Conservation (phyloP, 1,140 invertebrate species). For the Mycetomoellerius zeteki region DNA sequence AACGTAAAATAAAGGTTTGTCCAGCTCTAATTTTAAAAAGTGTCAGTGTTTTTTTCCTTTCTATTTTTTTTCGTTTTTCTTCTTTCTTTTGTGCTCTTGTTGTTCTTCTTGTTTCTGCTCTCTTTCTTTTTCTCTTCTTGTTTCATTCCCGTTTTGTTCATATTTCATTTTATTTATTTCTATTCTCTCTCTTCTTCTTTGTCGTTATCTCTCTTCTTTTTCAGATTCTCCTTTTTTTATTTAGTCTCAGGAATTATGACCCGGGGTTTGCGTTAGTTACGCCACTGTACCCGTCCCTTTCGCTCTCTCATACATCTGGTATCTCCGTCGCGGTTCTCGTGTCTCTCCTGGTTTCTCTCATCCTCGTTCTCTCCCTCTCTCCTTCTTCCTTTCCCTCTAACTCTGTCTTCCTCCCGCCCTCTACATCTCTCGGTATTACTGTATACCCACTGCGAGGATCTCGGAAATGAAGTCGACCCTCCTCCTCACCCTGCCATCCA, state of each 20-base stretch:
- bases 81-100: background rate
- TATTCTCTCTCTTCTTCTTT: background rate
- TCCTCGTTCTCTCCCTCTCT: conserved; percentile 20
- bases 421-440: conserved; percentile 47
- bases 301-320: conserved; percentile 46
- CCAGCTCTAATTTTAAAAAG: background rate
- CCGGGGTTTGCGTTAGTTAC: conserved; percentile 44
- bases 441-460: conserved; percentile 61
- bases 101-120: background rate
- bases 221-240: conserved; percentile 2
- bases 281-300: conserved; percentile 46
- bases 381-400: background rate
- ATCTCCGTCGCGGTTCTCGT: conserved; percentile 42
- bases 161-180: background rate
- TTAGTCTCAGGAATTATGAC: conserved; percentile 34
- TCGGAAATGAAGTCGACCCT: conserved; percentile 71
- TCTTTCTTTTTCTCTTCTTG: background rate
- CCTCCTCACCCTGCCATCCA: conserved; percentile 45
- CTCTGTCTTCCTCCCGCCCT: background rate
- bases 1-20: background rate
- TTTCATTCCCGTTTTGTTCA: background rate
- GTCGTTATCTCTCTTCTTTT: background rate
- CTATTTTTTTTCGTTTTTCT: background rate
- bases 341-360: conserved; percentile 44
- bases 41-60: background rate